Evolutionary conservation across 1,140 invertebrate species (phyloP), one percentile per base, ranked within the genome.

Genomic region (Frieseomelitta varia): DNA sequence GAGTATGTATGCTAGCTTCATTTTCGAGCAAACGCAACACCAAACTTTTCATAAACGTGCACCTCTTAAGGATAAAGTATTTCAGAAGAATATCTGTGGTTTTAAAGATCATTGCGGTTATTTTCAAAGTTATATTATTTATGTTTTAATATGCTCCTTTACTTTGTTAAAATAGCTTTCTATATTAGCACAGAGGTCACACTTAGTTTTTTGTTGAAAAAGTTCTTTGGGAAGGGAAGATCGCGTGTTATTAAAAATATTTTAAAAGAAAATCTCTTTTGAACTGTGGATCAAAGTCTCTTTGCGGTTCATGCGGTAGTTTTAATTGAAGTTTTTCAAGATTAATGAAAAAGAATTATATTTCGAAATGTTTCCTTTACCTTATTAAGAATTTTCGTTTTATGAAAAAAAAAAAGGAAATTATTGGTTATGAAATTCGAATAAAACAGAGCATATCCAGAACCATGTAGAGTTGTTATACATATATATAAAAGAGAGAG

Each of bases 1-100:
- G 96, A 96, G 98, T 98, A 97, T 96, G 97, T 96, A 94, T 92
- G 74, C 6, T 30, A 51, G 53, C 15, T 53, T 17, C 67, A 55
- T 24, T 53, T 47, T 79, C 77, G 84, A 78, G 71, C 81, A 69
- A 58, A 83, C 65, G 65, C 65, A 34, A 14, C 30, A 30, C 14
- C 21, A 34, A 4, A 10, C 6, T 30, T 55, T 3, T 55, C 12
- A 39, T 30, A 27, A 21, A 55, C 34, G 2, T 24, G 58, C 24
- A 47, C 24, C 47, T 39, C 47, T 71, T 6, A 14, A n/a, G 8
- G 19, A 4, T 19, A 56, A 21, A 56, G 19, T 56, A 47, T 19
- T 56, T 56, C 6, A 21, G 17, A 56, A 56, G 15, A 56, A 17
- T 19, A 68, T 68, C 15, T 67, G 39, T 47, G 39, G 6, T 6